Base-by-base conservation (phyloP, 2,888 invertebrate genomes). In the Ferdinandea cuprea region DNA sequence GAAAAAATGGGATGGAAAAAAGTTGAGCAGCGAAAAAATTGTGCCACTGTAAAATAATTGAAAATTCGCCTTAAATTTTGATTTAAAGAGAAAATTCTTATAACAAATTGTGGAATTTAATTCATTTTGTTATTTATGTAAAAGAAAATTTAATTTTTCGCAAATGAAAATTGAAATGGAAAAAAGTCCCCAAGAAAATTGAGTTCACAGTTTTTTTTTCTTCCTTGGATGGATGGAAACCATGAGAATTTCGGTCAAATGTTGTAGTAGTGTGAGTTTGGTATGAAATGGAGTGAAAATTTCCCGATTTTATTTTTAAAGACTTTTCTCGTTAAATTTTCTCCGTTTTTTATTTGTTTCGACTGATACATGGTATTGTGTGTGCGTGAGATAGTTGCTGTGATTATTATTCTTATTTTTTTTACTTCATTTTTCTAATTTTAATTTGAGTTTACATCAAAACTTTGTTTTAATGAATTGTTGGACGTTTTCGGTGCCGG, bases 241-340 rank as follows among this genome's bases (percentile, higher is more conserved):
- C 30, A 86, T 77, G 81, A 79, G 72, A 86, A 87, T 86, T 85
- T 87, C 86, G 87, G 87, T 87, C 87, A 87, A 87, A 85, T 85
- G 76, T 77, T 73, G 66, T 73, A 74, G 63, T 85, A 42, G 74
- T 76, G 79, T 73, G 61, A 69, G 80, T 4, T 54, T 77, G 85
- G 65, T n/a, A 58, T 78, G 74, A 54, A 50, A 50, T 85, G 83
- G n/a, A 85, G 61, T 66, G 46, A 61, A 66, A 65, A 65, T 46
- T 50, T 71, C 65, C 69, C 63, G 37, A 13, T 69, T 58, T 56
- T 66, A 28, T 40, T 42, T 58, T 15, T 42, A 58, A 48, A 40
- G 40, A 65, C 63, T 81, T 81, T 65, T 48, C 68, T 81, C 71
- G 69, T 81, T 77, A 77, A 76, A 63, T 81, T n/a, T 68, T 65